phyloP scores from a whole-genome alignment of 1,140 invertebrate species.

The Drosophila nasuta region DNA sequence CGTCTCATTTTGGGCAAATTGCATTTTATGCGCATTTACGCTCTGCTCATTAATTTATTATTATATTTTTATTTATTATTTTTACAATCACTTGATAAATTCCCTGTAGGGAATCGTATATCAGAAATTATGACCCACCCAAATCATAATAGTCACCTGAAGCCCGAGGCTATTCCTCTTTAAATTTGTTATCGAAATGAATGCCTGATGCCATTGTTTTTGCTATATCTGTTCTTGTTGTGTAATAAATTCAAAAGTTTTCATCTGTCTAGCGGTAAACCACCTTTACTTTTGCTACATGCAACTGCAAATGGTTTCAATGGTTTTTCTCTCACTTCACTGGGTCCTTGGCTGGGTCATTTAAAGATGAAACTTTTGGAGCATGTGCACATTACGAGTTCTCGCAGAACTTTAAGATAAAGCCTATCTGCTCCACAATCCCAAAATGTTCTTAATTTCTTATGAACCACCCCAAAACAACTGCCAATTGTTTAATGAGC shows the following conservation, averaged over 20 bases:
- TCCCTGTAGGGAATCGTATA: background rate
- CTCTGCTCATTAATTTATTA: slow-evolving; percentile 49
- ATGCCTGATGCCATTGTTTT: slow-evolving; percentile 21
- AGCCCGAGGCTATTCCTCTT: slow-evolving; percentile 11
- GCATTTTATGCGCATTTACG: slow-evolving; percentile 58
- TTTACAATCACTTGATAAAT: slow-evolving; percentile 3
- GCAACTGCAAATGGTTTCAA: slow-evolving; percentile 18
- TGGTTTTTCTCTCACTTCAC: slow-evolving; percentile 20
- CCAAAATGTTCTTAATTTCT: slow-evolving; percentile 65
- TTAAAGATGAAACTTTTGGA: slow-evolving; percentile 57
- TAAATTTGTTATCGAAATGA: slow-evolving; percentile 37
- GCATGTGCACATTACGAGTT: slow-evolving; percentile 29
- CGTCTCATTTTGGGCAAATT: slow-evolving; percentile 61
- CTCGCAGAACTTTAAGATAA: slow-evolving; percentile 53
- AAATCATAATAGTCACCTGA: background rate
- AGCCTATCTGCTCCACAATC: slow-evolving; percentile 13
- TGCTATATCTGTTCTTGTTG: slow-evolving; percentile 28
- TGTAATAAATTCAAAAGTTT: slow-evolving; percentile 74
- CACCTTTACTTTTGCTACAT: slow-evolving; percentile 15
- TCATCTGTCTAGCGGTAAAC: slow-evolving; percentile 40
- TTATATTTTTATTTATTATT: slow-evolving; percentile 39
- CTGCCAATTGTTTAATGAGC: slow-evolving; percentile 81
- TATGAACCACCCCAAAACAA: slow-evolving; percentile 46
- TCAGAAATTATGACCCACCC: no score
- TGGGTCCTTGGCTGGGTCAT: slow-evolving; percentile 27